Base-by-base conservation (phyloP, 2,113 vertebrate genomes). In the Uria lomvia region DNA sequence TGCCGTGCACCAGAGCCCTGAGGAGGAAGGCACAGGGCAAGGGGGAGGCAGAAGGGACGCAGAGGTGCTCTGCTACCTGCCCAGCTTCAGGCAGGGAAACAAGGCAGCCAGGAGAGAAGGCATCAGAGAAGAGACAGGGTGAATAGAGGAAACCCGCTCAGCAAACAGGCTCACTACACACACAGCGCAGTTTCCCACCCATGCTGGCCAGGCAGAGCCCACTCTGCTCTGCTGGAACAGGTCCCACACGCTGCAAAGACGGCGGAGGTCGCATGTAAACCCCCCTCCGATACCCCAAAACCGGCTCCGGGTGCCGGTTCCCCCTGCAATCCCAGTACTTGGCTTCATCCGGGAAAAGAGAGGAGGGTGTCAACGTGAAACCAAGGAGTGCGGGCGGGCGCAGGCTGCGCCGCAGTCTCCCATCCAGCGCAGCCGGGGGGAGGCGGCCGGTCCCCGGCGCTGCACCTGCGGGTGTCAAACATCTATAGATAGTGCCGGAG, bases 281-380 rank as follows among this genome's bases (percentile, higher is more conserved):
- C 65, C 23, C 19, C 3, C 27, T 30, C 40, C 4, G 2, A 1
- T 2, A 8, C 19, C 88, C 72, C 76, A 7, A 27, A 34, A 4
- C 3, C 88, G 5, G n/a, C 60, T 4, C 32, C 1, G 21, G 20
- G 14, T 9, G 45, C 58, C 0, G 32, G 2, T 0, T 16, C 42
- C 59, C 18, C 11, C 82, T 0, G 42, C 0, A 8, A 19, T 2
- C 12, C 47, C 52, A 0, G 11, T 3, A 5, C 34, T 42, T 3
- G 2, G 36, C 71, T 22, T 42, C 90, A 15, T 19, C 11, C 68
- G 17, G 68, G n/a, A 88, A 97, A 97, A 97, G 32, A n/a, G 90
- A 92, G 88, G 15, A 50, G 96, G 96, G 97, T 88, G 97, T 94
- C 94, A 60, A 97, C 94, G 95, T 73, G 95, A 97, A 97, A 96